Evolutionary conservation across 2,113 vertebrate genomes (phyloP).

Genomic region (Syngnathus scovelli): DNA sequence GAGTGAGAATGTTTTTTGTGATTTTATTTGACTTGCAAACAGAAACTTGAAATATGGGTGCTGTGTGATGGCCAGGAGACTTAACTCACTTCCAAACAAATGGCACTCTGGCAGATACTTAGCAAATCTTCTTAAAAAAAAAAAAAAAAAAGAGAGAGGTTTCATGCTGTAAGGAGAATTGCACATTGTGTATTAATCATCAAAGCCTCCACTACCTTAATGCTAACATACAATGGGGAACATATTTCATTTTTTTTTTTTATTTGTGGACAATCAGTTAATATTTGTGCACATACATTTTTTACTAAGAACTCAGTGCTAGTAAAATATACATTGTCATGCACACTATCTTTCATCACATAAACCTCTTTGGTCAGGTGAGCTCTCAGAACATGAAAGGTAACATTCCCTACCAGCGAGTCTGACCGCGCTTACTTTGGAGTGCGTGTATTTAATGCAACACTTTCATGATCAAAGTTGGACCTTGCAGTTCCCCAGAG

Average conservation of each 20-base stretch:
- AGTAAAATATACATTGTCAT: neutral
- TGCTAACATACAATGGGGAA: constrained; percentile 4
- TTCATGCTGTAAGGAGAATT: too few species aligned
- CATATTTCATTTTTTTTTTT: neutral
- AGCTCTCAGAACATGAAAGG: neutral
- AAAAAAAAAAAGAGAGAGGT: too few species aligned
- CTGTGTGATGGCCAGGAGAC: too few species aligned
- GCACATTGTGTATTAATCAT: too few species aligned
- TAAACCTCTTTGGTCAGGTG: neutral
- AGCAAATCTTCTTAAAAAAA: too few species aligned
- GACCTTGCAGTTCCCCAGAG: constrained; percentile 21
- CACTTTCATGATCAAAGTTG: constrained; percentile 30
- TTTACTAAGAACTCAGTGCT: neutral
- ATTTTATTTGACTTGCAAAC: too few species aligned
- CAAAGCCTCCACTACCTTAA: too few species aligned
- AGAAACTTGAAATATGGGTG: too few species aligned
- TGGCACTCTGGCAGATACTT: too few species aligned
- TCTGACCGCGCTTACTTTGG: constrained; percentile 21
- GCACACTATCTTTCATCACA: neutral
- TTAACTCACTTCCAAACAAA: too few species aligned
- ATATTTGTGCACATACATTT: neutral
- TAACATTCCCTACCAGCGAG: neutral
- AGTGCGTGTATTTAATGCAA: constrained; percentile 4
- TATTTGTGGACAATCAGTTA: neutral
- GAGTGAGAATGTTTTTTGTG: too few species aligned